phyloP scores from a whole-genome alignment of 2,113 vertebrate genomes.

The Hippotragus niger region DNA sequence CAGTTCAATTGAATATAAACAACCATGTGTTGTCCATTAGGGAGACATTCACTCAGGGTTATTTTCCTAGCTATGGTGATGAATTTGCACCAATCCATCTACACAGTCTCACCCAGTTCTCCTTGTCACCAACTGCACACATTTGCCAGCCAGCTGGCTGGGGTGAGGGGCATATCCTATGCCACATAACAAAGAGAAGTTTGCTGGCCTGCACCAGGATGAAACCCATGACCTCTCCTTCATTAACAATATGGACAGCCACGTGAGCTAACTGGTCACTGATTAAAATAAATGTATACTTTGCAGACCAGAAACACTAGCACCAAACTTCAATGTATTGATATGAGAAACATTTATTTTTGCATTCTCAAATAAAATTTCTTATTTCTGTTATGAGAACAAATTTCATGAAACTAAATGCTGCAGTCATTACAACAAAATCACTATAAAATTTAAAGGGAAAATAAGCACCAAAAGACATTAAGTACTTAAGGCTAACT shows the following conservation, averaged over 20 bases:
- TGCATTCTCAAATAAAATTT: background rate
- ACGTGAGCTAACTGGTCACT: background rate
- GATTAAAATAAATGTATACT: conserved; percentile 48
- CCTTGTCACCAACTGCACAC: conserved; percentile 70
- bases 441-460: background rate
- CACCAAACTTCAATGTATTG: background rate
- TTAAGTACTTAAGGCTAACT: background rate
- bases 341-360: background rate
- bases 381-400: background rate
- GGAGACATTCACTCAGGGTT: conserved; percentile 61
- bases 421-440: conserved; percentile 30
- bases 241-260: conserved; percentile 24
- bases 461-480: background rate
- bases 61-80: conserved; percentile 72
- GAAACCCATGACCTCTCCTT: conserved; percentile 29
- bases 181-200: conserved; percentile 46
- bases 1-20: conserved; percentile 60
- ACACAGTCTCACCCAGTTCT: conserved; percentile 62
- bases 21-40: conserved; percentile 71
- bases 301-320: background rate
- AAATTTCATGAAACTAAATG: conserved; percentile 50
- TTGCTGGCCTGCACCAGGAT: background rate
- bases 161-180: background rate
- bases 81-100: conserved; percentile 70
- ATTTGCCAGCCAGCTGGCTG: conserved; percentile 68